Base-by-base conservation (phyloP, 2,797 vertebrate genomes). In the Hydrolagus colliei region DNA sequence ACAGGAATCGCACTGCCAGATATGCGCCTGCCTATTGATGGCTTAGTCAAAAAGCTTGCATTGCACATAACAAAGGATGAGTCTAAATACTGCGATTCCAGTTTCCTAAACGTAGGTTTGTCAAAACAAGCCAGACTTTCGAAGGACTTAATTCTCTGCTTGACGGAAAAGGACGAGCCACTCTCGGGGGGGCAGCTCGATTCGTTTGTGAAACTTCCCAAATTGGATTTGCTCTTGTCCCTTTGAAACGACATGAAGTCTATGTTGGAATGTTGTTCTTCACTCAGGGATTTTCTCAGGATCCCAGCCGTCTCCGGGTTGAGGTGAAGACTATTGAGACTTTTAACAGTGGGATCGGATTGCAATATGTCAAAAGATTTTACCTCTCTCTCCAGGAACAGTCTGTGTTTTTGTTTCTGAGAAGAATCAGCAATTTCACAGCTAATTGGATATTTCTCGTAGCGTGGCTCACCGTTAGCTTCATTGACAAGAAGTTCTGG, bases 61-160 rank as follows among this genome's bases (percentile, higher is more conserved):
- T 82, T 67, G 41, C 63, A 91, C 20, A 86, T 88, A 35, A 93
- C 87, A 0, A 89, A 78, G 1, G 95, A 88, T 0, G 95, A 95
- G 1, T 95, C 79, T 10, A 35, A n/a, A 32, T 65, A 82, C 2
- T 67, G 93, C 63, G 94, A 89, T 11, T 96, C 93, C 0, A 94
- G 93, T 16, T 92, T 90, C 90, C 92, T 96, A 86, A 95, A 88
- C 0, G 92, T 41, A 0, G 94, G 93, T 88, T 94, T 92, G 88
- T 98, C 97, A 41, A 96, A 95, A 90, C 94, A 94, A 71, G 96
- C 96, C 88, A 99, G 89, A 87, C 97, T 99, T 92, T 98, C 97
- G 63, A 98, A 99, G 13, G 97, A 99, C 89, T 98, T 98, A 87
- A 99, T 99, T 88, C 97, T 95, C 88, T 98, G 96, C 87, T 94